Evolutionary conservation across 2,113 vertebrate genomes (phyloP).

Genomic region (Apteryx mantelli): DNA sequence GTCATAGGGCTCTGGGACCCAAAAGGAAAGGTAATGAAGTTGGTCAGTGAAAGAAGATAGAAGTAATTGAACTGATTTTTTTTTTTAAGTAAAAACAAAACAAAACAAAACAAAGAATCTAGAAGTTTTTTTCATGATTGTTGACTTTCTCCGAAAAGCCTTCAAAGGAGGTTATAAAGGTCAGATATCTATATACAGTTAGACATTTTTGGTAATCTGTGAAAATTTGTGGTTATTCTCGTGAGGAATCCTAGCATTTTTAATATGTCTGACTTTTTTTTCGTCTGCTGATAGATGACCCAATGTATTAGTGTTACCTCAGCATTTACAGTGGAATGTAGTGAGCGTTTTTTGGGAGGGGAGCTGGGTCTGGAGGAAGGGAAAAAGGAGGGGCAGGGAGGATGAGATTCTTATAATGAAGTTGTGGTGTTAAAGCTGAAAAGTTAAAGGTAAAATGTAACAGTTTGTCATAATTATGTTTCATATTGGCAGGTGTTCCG

Average conservation of each 20-base stretch:
- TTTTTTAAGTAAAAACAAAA: not conserved
- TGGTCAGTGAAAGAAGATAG: not conserved
- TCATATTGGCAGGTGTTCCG: slow-evolving; percentile 86
- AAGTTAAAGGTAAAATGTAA: slow-evolving; percentile 85
- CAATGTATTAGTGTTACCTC: not conserved
- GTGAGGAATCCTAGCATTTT: not conserved
- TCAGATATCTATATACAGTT: not conserved
- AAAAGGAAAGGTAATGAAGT: not conserved
- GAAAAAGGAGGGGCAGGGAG: not conserved
- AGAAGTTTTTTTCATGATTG: not conserved
- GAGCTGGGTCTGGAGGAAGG: not conserved
- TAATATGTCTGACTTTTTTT: not conserved
- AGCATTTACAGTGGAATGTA: not conserved
- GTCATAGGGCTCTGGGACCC: not conserved
- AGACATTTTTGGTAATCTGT: not conserved
- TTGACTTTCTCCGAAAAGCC: not conserved
- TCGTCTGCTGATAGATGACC: not conserved
- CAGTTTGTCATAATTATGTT: slow-evolving; percentile 86
- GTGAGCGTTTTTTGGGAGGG: not conserved
- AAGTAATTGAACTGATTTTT: not conserved
- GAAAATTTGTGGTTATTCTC: not conserved
- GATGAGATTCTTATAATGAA: slow-evolving; percentile 58
- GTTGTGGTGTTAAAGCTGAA: slow-evolving; percentile 61
- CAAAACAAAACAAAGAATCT: not conserved
- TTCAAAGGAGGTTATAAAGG: not conserved